phyloP scores from a whole-genome alignment of 2,113 vertebrate genomes.

The Phylloscopus trochiloides region DNA sequence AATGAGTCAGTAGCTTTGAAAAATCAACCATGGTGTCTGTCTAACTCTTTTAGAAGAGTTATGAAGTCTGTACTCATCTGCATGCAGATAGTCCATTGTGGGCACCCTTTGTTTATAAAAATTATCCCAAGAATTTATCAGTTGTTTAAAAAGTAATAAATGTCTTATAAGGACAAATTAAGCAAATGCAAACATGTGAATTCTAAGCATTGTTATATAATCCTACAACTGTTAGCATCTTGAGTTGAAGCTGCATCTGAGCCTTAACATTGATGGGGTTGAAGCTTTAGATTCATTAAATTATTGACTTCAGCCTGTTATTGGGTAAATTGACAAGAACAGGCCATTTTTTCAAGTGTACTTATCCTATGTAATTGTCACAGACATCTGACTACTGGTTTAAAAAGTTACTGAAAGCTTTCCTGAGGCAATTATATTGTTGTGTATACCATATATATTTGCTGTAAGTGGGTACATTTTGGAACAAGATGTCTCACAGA shows the following conservation, averaged over 20 bases:
- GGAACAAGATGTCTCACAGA: not conserved
- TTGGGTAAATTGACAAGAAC: not conserved
- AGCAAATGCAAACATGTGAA: not conserved
- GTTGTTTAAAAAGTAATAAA: not conserved
- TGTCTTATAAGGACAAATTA: not conserved
- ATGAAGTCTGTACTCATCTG: not conserved
- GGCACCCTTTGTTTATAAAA: not conserved
- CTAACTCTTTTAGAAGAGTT: not conserved
- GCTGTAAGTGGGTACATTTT: not conserved
- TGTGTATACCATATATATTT: fast-evolving
- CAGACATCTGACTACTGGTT: not conserved
- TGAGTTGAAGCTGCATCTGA: not conserved
- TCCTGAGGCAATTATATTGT: not conserved
- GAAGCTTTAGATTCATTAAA: not conserved
- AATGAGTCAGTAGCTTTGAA: not conserved
- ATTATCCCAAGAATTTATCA: not conserved
- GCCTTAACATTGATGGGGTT: not conserved
- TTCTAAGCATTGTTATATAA: not conserved
- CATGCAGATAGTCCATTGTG: not conserved
- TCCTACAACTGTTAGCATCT: not conserved
- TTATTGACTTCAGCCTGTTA: not conserved
- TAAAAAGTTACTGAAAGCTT: not conserved
- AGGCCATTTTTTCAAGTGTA: not conserved
- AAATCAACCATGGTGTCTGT: not conserved
- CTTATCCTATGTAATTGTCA: not conserved